Base-by-base conservation (phyloP, 2,888 invertebrate species). In the Coenonympha glycerion region DNA sequence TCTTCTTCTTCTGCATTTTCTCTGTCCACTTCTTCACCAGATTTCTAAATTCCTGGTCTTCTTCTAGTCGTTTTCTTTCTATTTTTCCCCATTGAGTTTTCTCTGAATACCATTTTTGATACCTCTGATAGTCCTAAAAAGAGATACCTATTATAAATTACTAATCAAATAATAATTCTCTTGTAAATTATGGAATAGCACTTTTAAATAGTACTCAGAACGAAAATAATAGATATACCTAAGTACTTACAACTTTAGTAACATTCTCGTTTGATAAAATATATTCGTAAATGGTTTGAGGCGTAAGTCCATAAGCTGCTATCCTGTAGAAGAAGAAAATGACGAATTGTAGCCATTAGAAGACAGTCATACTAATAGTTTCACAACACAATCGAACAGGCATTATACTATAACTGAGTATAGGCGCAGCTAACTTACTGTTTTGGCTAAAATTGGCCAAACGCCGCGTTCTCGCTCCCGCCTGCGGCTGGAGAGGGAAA, bases 91-190 rank as follows among this genome's bases (percentile, higher is more conserved):
- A 70, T 1, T 52, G 18, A 0, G 83, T 78, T n/a, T 75, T 73
- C 2, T 71, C 68, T 0, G 50, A 37, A 55, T 78, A 83, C 84
- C 84, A 84, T 47, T 74, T 71, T 0, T 62, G 34, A 49, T 83
- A 84, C 53, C 66, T 69, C 2, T 69, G 63, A 57, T 77, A 82
- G 22, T 79, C 77, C 84, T 84, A 31, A 34, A 11, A 18, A 9
- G 9, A 16, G 8, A 33, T 18, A n/a, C 18, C 15, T 16, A 31
- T 3, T 8, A 3, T 8, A 11, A 28, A 9, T 3, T 11, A n/a
- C n/a, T n/a, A 28, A 9, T 28, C n/a, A 4, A 28, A n/a, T 11
- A 5, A 28, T 4, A 3, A 11, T 11, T 28, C 24, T 24, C 24
- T 2, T 24, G 24, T 9, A 28, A 28, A 11, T 1, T 3, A 3